phyloP scores from a whole-genome alignment of 2,888 invertebrate genomes.

The Creontiades dilutus region DNA sequence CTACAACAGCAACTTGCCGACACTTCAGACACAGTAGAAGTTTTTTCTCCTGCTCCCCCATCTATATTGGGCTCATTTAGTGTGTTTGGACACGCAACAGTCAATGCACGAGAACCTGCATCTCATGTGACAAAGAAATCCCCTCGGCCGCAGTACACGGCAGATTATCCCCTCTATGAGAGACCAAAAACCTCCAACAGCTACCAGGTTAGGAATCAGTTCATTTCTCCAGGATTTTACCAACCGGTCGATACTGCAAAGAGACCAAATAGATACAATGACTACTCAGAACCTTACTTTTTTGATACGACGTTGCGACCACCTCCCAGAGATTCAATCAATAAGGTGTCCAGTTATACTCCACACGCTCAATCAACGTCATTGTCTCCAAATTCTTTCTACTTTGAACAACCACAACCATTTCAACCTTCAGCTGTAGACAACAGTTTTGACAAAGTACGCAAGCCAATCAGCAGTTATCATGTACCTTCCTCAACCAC shows the following conservation, averaged over 20 bases:
- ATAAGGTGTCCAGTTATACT: constrained; percentile 66
- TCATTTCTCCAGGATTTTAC: constrained; percentile 76
- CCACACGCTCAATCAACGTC: constrained; percentile 70
- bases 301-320: constrained; percentile 74
- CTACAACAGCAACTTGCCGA: constrained; percentile 67
- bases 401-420: constrained; percentile 73
- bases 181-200: constrained; percentile 69
- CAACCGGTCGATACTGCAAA: constrained; percentile 76
- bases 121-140: constrained; percentile 79
- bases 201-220: constrained; percentile 77
- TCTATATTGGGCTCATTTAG: constrained; percentile 81
- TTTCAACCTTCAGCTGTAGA: constrained; percentile 69
- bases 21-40: constrained; percentile 74
- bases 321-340: constrained; percentile 71
- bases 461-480: constrained; percentile 71
- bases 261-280: constrained; percentile 67
- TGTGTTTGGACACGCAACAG: constrained; percentile 82
- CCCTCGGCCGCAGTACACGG: constrained; percentile 76
- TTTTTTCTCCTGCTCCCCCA: constrained; percentile 76
- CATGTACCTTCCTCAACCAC: constrained; percentile 17
- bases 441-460: constrained; percentile 69
- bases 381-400: constrained; percentile 73
- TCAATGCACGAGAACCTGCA: constrained; percentile 81
- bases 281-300: constrained; percentile 70
- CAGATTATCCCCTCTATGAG: constrained; percentile 55